Percentiles rank a stretch among this genome's conserved stretches.
Conservation (phyloP, 2,113 vertebrate genomes). For the Zosterops pallidus region DNA sequence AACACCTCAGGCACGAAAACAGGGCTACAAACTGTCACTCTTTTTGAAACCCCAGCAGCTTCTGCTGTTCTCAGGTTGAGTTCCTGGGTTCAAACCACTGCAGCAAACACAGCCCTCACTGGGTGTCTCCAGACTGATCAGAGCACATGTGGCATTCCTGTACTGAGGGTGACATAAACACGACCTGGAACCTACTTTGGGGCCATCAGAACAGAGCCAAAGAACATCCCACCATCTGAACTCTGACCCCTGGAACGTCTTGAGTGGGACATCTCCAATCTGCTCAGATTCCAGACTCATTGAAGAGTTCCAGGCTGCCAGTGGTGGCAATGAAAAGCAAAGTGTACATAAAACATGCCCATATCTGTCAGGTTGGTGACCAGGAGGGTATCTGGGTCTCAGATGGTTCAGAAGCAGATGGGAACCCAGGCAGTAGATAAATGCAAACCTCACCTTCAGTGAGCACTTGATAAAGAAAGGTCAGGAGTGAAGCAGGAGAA, state of each 20-base stretch:
- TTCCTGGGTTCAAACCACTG: not conserved
- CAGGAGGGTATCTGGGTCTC: not conserved
- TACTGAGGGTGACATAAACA: not conserved
- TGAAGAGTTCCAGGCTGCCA: not conserved
- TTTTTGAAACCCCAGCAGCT: not conserved
- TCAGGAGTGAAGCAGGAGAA: conserved; percentile 30
- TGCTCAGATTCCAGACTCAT: not conserved
- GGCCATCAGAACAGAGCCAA: not conserved
- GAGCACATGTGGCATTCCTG: not conserved
- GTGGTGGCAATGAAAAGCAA: not conserved
- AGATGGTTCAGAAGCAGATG: conserved; percentile 54
- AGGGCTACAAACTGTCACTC: not conserved
- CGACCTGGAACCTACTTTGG: not conserved
- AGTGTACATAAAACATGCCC: not conserved
- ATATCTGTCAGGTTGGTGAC: not conserved
- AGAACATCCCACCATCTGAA: not conserved
- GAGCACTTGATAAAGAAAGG: conserved; percentile 61
- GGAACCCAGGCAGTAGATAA: conserved; percentile 40
- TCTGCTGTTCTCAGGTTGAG: not conserved
- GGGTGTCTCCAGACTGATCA: not conserved
- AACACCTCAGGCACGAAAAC: no score
- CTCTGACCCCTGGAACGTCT: rapidly evolving
- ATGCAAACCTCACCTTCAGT: conserved; percentile 12
- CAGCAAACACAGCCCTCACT: rapidly evolving
- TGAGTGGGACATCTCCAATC: not conserved